phyloP scores from a whole-genome alignment of 53 echinoderm and acorn worm genomes.

The Paracentrotus lividus region DNA sequence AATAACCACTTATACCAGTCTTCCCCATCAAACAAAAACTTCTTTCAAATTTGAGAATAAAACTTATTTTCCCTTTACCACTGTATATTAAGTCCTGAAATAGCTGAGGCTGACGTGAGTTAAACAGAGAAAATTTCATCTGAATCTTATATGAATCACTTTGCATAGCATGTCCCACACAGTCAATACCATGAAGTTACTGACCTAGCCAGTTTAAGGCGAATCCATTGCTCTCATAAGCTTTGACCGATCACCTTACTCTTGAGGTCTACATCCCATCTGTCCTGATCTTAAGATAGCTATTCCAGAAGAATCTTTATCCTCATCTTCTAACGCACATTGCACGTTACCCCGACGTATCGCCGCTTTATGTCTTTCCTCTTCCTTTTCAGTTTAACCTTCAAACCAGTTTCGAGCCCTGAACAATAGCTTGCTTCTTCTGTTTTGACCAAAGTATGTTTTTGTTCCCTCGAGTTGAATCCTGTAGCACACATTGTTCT shows the following conservation, averaged over 20 bases:
- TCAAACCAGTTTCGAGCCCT: background rate
- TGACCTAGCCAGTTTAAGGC: background rate
- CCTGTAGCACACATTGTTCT: background rate
- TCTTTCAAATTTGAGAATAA: no score
- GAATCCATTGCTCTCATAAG: conserved; percentile 46
- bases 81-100: no score
- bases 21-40: no score
- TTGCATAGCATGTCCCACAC: background rate
- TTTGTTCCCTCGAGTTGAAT: background rate
- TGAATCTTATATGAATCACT: no score
- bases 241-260: background rate
- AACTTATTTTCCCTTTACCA: no score
- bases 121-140: no score
- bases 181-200: background rate
- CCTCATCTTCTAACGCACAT: background rate
- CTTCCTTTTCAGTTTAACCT: conserved; percentile 38
- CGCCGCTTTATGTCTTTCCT: background rate
- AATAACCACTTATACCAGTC: no score
- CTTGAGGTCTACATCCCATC: background rate
- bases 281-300: conserved; percentile 3
- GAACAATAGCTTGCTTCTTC: background rate
- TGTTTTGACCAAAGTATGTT: background rate
- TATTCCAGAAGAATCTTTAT: conserved; percentile 13
- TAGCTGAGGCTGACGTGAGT: no score
- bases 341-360: background rate